Evolutionary conservation across 2,888 invertebrate genomes (phyloP), one percentile per base, ranked within the genome.

Genomic region (Megastigmus dorsalis): DNA sequence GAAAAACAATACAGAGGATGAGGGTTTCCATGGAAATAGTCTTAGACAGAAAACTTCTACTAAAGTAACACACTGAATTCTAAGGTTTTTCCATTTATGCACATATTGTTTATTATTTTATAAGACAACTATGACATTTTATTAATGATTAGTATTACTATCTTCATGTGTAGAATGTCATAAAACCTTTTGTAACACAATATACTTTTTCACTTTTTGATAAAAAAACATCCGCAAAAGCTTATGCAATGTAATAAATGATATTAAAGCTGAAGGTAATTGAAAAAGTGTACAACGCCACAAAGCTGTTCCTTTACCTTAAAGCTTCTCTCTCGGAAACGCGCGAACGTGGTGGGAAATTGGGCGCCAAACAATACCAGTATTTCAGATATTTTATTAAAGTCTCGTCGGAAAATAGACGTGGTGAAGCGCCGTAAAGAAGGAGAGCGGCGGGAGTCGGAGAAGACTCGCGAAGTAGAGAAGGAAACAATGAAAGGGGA

Each of bases 311-410:
- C 59, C 26, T 57, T n/a, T 57, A 41, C n/a, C 2, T 3, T 5
- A 15, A 2, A 26, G 15, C 59, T 6, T 15, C 33, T 18, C 54
- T 15, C 33, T 18, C 54, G n/a, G 7, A 36, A 73, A 62, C 66
- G 54, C 75, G 50, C 50, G 71, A 76, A 76, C 69, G 70, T 60
- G 75, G 77, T 48, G 60, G 77, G 66, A 71, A 9, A 72, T 74
- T n/a, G 77, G 78, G 81, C 77, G 78, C 66, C 80, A 82, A 82
- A 84, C 84, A 85, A 84, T 84, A 85, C 84, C 82, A 84, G 84
- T 83, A 85, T 86, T 85, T 84, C 82, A 83, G 81, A 86, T 84
- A 85, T 86, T 86, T 85, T 86, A 85, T 86, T 85, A 84, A 85
- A 85, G 82, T 85, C 84, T 82, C 82, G 77, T 78, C 81, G 80